Percentiles rank a stretch among this genome's conserved stretches.
Evolutionary conservation across 53 echinoderm and acorn worm genomes (phyloP).

Genomic region (Patiria pectinifera): DNA sequence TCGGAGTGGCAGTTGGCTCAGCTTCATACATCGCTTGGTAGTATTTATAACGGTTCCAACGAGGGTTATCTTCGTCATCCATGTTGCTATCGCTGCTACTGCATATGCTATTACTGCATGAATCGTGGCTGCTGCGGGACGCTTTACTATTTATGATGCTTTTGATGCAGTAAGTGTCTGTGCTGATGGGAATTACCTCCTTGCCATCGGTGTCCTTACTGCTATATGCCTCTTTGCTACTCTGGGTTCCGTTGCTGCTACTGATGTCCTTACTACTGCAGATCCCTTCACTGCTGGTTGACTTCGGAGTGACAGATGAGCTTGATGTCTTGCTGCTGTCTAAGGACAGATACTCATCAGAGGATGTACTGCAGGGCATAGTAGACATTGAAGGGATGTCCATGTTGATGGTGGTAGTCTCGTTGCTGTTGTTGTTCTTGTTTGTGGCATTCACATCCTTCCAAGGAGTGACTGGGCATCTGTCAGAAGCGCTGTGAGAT

Average conservation of each 20-base stretch:
- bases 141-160: background rate
- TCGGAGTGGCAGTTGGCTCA: background rate
- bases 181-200: background rate
- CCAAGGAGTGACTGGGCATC: background rate
- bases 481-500: background rate
- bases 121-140: background rate
- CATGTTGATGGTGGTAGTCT: background rate
- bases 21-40: slow-evolving; percentile 10
- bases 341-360: slow-evolving; percentile 16
- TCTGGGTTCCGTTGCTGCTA: background rate
- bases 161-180: background rate
- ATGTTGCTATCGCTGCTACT: background rate
- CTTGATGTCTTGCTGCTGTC: slow-evolving; percentile 5
- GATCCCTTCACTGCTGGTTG: background rate
- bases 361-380: background rate
- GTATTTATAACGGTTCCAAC: slow-evolving; percentile 14
- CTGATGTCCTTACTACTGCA: background rate
- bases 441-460: slow-evolving; percentile 1
- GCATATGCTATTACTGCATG: background rate
- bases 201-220: background rate
- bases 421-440: slow-evolving; percentile 45
- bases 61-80: background rate
- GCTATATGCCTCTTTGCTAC: background rate
- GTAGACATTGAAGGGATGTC: background rate
- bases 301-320: slow-evolving; percentile 7